These are phyloP conservation scores for Adelosebastes latens DNA, from an alignment of 2,797 vertebrate species.

Conservation along the genomic window DNA sequence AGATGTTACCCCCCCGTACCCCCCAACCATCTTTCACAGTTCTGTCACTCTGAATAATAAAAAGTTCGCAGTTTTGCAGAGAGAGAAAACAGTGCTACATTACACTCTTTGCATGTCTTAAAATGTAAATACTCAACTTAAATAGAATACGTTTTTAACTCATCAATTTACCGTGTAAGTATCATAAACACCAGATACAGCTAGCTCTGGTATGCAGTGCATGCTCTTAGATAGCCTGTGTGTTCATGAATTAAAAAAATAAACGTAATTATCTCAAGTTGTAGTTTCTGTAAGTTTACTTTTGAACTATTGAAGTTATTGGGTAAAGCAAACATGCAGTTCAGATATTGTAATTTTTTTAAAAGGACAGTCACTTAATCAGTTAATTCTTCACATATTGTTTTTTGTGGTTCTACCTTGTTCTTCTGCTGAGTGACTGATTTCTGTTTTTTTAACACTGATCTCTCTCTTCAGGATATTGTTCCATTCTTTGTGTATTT, in stretches of 20 bases:
- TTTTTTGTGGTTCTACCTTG: not conserved
- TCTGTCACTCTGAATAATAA: conserved; percentile 50
- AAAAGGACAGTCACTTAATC: too few relatives aligned
- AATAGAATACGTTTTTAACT: not conserved
- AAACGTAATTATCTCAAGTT: not conserved
- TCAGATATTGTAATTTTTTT: too few relatives aligned
- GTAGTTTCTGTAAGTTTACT: not conserved
- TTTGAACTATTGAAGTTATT: not conserved
- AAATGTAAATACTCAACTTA: not conserved
- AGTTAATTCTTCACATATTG: too few relatives aligned
- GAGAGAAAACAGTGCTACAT: conserved; percentile 16
- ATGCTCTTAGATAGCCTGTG: not conserved
- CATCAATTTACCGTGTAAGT: not conserved
- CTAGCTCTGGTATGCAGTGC: not conserved
- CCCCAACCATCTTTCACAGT: conserved; percentile 18
- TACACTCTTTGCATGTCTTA: not conserved
- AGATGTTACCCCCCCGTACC: conserved; percentile 56
- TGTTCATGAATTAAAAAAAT: not conserved
- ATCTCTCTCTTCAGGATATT: too few relatives aligned
- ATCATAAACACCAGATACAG: not conserved
- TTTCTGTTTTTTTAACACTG: too few relatives aligned
- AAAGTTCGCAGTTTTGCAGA: conserved; percentile 7
- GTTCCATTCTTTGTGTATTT: too few relatives aligned
- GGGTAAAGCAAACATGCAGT: not conserved
- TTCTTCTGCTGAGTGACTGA: not conserved